Percentiles rank a stretch among this genome's conserved stretches.
phyloP scores from a whole-genome alignment of 2,113 vertebrate genomes.

The Psilopogon haemacephalus region DNA sequence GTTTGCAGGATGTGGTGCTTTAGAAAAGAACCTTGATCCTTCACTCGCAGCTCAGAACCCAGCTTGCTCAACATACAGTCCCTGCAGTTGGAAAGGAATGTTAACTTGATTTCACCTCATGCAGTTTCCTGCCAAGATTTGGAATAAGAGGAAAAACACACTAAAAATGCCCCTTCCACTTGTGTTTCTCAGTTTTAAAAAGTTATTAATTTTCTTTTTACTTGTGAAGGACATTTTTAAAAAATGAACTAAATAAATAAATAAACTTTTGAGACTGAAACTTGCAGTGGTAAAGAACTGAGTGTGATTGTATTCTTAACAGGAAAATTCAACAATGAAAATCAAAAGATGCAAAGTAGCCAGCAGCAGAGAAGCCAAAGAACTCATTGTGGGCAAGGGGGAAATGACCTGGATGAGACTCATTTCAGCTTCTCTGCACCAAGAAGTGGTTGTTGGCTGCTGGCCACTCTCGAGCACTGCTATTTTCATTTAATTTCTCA shows the following conservation, averaged over 20 bases:
- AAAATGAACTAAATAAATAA: fast-evolving
- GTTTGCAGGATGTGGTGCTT: not conserved
- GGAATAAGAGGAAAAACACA: not conserved
- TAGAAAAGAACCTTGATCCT: not conserved
- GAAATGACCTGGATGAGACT: not conserved
- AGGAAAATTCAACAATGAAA: slow-evolving; percentile 19
- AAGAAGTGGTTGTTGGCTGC: not conserved
- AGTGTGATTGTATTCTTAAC: slow-evolving; percentile 1
- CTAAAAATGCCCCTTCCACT: not conserved
- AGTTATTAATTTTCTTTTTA: not conserved
- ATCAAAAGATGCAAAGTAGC: not conserved
- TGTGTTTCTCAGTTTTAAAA: not conserved
- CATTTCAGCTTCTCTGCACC: not conserved
- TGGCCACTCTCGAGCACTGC: not conserved
- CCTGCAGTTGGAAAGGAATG: not conserved
- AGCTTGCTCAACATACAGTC: not conserved
- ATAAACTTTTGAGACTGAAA: not conserved
- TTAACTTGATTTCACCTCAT: not conserved
- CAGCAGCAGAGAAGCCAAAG: not conserved
- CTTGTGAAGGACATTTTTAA: not conserved
- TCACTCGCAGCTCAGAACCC: not conserved
- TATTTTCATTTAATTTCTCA: slow-evolving; percentile 27
- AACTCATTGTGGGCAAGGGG: not conserved
- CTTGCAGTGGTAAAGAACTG: not conserved
- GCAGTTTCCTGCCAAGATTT: not conserved